Conservation (phyloP, 2,113 vertebrate species). For the Callipepla squamata region DNA sequence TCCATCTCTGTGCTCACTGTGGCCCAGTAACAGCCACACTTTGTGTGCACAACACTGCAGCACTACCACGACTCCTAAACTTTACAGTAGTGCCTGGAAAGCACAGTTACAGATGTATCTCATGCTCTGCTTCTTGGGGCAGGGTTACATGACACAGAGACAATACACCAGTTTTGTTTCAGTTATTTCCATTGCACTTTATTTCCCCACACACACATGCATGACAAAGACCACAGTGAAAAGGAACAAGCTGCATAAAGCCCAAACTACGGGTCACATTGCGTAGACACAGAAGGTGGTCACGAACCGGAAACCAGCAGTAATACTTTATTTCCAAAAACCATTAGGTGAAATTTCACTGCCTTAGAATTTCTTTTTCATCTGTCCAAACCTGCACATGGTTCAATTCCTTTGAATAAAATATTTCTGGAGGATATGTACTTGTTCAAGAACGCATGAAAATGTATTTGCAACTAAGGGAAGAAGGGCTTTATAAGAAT, state of each 20-base stretch:
- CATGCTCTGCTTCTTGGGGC: fast-evolving
- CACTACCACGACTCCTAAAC: neutral
- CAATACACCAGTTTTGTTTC: neutral
- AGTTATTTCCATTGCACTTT: neutral
- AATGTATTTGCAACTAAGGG: neutral
- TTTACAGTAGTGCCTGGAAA: neutral
- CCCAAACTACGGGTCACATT: neutral
- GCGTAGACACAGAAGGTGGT: neutral
- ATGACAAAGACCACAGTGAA: neutral
- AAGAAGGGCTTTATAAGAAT: neutral
- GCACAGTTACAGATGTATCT: fast-evolving
- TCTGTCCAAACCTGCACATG: neutral
- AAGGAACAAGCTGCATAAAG: neutral
- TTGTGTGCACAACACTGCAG: neutral
- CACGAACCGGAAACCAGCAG: neutral
- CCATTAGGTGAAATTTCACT: neutral
- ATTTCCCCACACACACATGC: neutral
- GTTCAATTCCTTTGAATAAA: neutral
- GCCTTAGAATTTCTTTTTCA: neutral
- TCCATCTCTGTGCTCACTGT: neutral
- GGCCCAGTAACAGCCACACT: neutral
- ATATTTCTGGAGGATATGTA: neutral
- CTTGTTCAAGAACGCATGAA: neutral
- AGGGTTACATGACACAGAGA: neutral
- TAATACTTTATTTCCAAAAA: neutral